Percentiles rank a stretch among this genome's conserved stretches.
These are phyloP conservation scores for Osedax fenrisi DNA, from an alignment of 2,888 invertebrate genomes.

Conservation along the genomic window DNA sequence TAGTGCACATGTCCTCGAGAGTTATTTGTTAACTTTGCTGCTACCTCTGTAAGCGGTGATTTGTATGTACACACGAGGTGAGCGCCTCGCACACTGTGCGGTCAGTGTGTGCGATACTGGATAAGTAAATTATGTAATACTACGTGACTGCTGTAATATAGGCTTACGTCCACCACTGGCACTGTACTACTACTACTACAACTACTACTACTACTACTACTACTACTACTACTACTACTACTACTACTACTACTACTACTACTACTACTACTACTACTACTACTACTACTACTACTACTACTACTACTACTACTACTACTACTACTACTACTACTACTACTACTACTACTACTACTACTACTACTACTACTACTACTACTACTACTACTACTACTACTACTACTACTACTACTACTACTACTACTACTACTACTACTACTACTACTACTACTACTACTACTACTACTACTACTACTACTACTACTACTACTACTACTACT, in stretches of 20 bases:
- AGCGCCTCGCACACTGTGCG: too few relatives aligned
- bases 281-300: slow-evolving; percentile 14
- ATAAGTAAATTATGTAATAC: too few relatives aligned
- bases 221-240: slow-evolving; percentile 14
- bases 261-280: slow-evolving; percentile 16
- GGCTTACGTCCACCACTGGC: too few relatives aligned
- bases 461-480: slow-evolving; percentile 26
- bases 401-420: slow-evolving; percentile 14
- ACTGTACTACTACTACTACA: slow-evolving; percentile 4
- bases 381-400: slow-evolving; percentile 6
- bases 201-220: slow-evolving; percentile 13
- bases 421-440: slow-evolving; percentile 14
- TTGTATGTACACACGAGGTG: too few relatives aligned
- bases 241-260: slow-evolving; percentile 14
- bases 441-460: slow-evolving; percentile 22
- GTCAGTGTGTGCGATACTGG: too few relatives aligned
- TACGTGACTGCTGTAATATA: too few relatives aligned
- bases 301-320: slow-evolving; percentile 14
- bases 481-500: slow-evolving; percentile 19
- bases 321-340: slow-evolving; percentile 14
- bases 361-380: not conserved
- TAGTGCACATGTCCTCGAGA: too few relatives aligned
- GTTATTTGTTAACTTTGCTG: too few relatives aligned
- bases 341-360: slow-evolving; percentile 12
- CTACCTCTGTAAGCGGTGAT: too few relatives aligned